Evolutionary conservation across 92 coral and sea anemone genomes (phyloP).

Genomic region (Epizoanthus illoricatus): DNA sequence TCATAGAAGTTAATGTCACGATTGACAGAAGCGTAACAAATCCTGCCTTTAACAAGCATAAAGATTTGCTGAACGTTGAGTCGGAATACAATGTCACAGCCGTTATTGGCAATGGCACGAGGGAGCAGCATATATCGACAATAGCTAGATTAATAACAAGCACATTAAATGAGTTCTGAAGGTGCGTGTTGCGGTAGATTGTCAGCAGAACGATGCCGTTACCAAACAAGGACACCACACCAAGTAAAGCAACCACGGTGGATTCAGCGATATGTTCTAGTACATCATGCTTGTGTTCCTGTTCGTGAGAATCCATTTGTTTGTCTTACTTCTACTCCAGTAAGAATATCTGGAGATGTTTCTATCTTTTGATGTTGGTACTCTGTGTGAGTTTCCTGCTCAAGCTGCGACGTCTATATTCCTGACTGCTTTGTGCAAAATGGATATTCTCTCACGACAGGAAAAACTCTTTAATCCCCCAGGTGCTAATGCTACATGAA

Average conservation of each 20-base stretch:
- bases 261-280: slow-evolving; percentile 7
- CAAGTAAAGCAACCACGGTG: neutral
- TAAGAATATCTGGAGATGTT: no score
- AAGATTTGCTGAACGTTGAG: slow-evolving; percentile 17
- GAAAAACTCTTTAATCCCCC: no score
- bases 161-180: slow-evolving; percentile 21
- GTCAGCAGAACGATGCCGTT: neutral
- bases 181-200: slow-evolving; percentile 15
- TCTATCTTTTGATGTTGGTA: no score
- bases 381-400: no score
- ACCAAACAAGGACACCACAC: slow-evolving; percentile 11
- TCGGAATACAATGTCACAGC: slow-evolving; percentile 8
- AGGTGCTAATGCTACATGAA: no score
- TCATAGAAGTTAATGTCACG: slow-evolving; percentile 20
- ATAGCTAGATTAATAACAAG: slow-evolving; percentile 32
- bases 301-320: neutral
- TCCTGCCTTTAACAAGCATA: slow-evolving; percentile 13
- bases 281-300: slow-evolving; percentile 14
- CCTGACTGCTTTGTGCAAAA: no score
- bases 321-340: no score
- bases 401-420: no score
- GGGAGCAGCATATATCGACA: slow-evolving; percentile 26
- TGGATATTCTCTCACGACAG: no score
- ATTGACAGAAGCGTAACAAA: slow-evolving; percentile 30
- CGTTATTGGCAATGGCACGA: slow-evolving; percentile 17